Conservation (phyloP, 1,140 invertebrate genomes). For the Psix sp. region DNA sequence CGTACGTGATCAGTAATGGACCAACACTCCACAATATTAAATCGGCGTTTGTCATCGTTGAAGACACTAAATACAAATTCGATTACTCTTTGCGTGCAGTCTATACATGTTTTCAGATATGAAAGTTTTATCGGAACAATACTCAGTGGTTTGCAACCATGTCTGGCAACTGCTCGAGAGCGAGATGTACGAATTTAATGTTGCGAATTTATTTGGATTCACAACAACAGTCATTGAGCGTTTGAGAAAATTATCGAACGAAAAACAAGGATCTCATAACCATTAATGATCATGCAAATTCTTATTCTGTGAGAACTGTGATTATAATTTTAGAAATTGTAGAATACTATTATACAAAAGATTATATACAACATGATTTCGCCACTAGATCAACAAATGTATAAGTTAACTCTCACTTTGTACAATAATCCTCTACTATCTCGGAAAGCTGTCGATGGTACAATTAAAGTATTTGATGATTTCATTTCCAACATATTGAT, state of each 20-base stretch:
- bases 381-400: slow-evolving; percentile 20
- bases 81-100: slow-evolving; percentile 2
- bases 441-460: slow-evolving; percentile 18
- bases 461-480: slow-evolving; percentile 16
- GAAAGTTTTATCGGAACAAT: slow-evolving; percentile 17
- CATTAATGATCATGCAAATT: no score
- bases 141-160: slow-evolving; percentile 17
- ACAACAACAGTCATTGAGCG: not conserved
- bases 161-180: slow-evolving; percentile 14
- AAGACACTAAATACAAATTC: slow-evolving; percentile 17
- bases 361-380: no score
- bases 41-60: slow-evolving; percentile 18
- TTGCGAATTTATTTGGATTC: not conserved
- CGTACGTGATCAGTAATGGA: slow-evolving; percentile 27
- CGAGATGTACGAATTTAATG: slow-evolving; percentile 12
- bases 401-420: slow-evolving; percentile 19
- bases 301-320: no score
- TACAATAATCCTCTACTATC: slow-evolving; percentile 30
- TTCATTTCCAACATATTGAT: slow-evolving; percentile 23
- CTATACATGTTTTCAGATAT: slow-evolving; percentile 19
- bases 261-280: no score
- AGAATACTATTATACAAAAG: not conserved
- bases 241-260: slow-evolving; percentile 5
- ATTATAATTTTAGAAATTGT: no score
- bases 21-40: slow-evolving; percentile 16